Base-by-base conservation (phyloP, 2,888 invertebrate species). In the Leptinotarsa peninsularis region DNA sequence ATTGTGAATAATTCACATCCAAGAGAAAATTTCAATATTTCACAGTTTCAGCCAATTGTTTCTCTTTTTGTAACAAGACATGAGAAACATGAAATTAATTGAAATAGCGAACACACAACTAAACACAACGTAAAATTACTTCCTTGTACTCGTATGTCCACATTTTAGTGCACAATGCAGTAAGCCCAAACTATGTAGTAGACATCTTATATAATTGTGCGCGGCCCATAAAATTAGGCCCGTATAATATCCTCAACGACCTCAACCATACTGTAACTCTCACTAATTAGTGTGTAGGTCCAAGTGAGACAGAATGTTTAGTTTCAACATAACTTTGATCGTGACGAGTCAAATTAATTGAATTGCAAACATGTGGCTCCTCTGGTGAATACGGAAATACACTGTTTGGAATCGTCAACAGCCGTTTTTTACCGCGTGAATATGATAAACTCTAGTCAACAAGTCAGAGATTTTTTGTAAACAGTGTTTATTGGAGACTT, bases 221-320 rank as follows among this genome's bases (percentile, higher is more conserved):
- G n/a, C 66, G 67, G 56, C 50, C 67, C 66, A 66, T 70, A 74
- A 70, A 74, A 67, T 43, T 74, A 49, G 21, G 60, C 43, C 68
- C 63, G 54, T 54, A 73, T 69, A 69, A 69, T 71, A 70, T 52
- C 71, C 52, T 49, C 60, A 23, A 67, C 49, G 27, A 66, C 23
- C 70, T 56, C 60, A 71, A 67, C 58, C 63, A 27, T 33, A 43
- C 63, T 33, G 33, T 43, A 5, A 63, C 63, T 63, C 63, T 63
- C 54, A 75, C 72, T 72, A 75, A 75, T 75, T 75, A 75, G 66
- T 66, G 56, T 18, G 52, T 72, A 33, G 72, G 72, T 69, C 54
- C 49, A 72, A 70, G 50, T 66, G 68, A 63, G 63, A 68, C 66
- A 56, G 72, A 72, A 56, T 66, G 72, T 69, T 58, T 63, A 49